Evolutionary conservation across 2,888 invertebrate species (phyloP).

Genomic region (Eupithecia vulgata): DNA sequence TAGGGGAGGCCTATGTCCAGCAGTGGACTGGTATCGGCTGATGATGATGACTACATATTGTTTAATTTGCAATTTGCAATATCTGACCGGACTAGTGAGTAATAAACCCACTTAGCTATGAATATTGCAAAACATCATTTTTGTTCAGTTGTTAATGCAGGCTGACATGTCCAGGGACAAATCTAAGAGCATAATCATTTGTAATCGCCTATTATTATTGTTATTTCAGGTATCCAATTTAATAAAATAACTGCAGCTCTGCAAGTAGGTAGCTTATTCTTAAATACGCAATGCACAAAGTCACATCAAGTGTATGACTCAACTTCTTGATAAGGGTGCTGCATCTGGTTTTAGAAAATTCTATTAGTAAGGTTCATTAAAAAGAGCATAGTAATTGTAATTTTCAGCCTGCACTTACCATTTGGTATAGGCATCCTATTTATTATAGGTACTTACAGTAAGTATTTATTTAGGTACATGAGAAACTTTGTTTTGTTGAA

Average conservation of each 20-base stretch:
- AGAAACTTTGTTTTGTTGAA: not conserved
- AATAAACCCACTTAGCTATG: not conserved
- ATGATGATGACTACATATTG: too few relatives aligned
- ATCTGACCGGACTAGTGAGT: not conserved
- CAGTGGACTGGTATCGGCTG: too few relatives aligned
- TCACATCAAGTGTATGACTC: not conserved
- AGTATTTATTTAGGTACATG: not conserved
- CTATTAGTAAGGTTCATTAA: not conserved
- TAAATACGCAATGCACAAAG: not conserved
- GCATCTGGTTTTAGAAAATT: not conserved
- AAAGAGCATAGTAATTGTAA: not conserved
- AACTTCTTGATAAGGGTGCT: not conserved
- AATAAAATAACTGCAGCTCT: not conserved
- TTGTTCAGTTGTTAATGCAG: not conserved
- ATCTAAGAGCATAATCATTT: not conserved
- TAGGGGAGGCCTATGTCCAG: too few relatives aligned
- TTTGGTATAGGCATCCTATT: not conserved
- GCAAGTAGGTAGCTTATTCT: not conserved
- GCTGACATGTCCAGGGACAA: not conserved
- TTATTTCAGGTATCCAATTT: not conserved
- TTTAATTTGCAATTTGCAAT: too few relatives aligned
- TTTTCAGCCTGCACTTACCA: not conserved
- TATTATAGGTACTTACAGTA: not conserved
- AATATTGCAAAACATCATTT: not conserved
- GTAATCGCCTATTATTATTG: not conserved